Conservation (phyloP, 23 tunicate species). For the Clavelina lepadiformis region DNA sequence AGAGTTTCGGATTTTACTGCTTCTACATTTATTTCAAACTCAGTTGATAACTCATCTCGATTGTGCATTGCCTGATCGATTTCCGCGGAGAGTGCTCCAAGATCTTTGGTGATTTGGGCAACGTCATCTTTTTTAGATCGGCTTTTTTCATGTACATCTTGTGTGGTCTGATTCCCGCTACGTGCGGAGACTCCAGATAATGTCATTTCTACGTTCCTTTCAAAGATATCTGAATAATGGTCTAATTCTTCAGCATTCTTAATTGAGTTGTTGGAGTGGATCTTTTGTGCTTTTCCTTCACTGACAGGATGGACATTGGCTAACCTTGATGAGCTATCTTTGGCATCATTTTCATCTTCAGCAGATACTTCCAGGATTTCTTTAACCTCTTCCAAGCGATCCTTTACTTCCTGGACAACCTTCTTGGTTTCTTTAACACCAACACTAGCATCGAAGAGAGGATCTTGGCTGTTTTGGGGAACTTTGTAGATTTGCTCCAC, state of each 20-base stretch:
- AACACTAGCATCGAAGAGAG: conserved; percentile 4
- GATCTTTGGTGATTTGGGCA: conserved; percentile 3
- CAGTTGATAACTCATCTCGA: conserved; percentile 21
- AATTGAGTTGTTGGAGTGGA: too few species aligned
- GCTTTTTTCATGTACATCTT: too few species aligned
- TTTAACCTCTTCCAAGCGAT: conserved; percentile 43
- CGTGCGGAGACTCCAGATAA: too few species aligned
- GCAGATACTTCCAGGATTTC: conserved; percentile 41
- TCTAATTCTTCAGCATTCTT: conserved; percentile 5
- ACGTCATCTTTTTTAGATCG: too few species aligned
- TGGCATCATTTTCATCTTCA: conserved; percentile 7
- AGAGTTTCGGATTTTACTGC: background rate
- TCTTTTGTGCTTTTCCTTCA: too few species aligned
- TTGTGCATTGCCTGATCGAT: conserved; percentile 14
- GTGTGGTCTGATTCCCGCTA: too few species aligned
- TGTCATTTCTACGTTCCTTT: conserved; percentile 40
- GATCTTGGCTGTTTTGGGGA: too few species aligned
- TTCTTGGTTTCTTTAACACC: conserved; percentile 61
- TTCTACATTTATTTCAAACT: conserved; percentile 47
- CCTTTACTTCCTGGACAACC: conserved; percentile 44
- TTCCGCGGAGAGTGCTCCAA: conserved; percentile 6
- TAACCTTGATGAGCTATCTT: too few species aligned
- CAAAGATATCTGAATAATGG: conserved; percentile 16
- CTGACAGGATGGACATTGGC: too few species aligned
- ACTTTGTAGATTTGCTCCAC: too few species aligned